Base-by-base conservation (phyloP, 2,113 vertebrate species). In the Chaetodon trifascialis region DNA sequence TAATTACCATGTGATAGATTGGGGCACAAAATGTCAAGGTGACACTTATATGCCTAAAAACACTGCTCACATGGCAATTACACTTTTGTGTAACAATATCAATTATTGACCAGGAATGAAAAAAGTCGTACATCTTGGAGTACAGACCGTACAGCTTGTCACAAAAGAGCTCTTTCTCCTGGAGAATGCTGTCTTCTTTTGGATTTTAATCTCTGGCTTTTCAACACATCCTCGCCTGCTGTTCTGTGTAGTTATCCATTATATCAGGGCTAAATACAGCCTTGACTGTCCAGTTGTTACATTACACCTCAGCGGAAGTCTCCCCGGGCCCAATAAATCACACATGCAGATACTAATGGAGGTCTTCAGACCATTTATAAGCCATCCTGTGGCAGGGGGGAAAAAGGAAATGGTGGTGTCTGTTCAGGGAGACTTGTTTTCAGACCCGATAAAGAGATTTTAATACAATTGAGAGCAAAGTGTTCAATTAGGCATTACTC, bases 241-340 rank as follows among this genome's bases (percentile, higher is more conserved):
- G 8, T 58, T 65, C 81, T 65, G 68, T 34, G n/a, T 23, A 54
- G 75, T 91, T 85, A 90, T 89, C 87, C 62, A 93, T 93, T 91
- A 90, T 80, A 64, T 74, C 66, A 15, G 67, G 8, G 88, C 87
- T 91, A 88, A 93, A 87, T 89, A 84, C 54, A 42, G 88, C 88
- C 91, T 88, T 88, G 73, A 75, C 90, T 90, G 66, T 91, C 85
- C 88, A 74, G 83, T 91, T 86, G 89, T 88, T 90, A 89, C 86
- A 88, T 88, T 88, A 88, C 75, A 91, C 68, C 70, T 73, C 81
- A 34, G 80, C 84, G 36, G 66, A 90, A 90, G 80, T 82, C 79
- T 81, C 64, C 36, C 54, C 36, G 7, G 65, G 63, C 74, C 83
- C 73, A 75, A 89, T 94, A 85, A 90, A 92, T 94, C 91, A 91